Evolutionary conservation across 1,140 invertebrate genomes (phyloP).

Genomic region (Oryctes rhinoceros): DNA sequence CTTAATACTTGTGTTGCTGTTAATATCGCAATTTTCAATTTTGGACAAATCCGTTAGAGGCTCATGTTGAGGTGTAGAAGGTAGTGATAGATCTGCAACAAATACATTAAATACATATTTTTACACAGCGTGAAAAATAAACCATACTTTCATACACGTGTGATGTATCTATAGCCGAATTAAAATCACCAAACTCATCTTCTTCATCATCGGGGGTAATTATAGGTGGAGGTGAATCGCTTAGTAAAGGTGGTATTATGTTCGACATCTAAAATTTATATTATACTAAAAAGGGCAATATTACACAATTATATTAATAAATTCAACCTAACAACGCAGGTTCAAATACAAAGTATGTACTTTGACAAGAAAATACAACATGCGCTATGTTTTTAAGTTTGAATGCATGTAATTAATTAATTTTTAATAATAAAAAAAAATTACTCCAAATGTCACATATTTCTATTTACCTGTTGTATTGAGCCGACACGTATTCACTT

Average conservation of each 20-base stretch:
- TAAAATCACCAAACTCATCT: constrained; percentile 70
- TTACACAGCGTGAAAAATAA: neutral
- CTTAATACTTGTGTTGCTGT: constrained; percentile 45
- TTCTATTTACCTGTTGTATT: constrained; percentile 18
- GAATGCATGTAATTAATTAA: neutral
- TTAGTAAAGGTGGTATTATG: constrained; percentile 69
- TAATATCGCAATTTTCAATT: constrained; percentile 46
- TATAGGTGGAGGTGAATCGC: constrained; percentile 71
- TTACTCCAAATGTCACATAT: constrained; percentile 2
- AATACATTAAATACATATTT: neutral
- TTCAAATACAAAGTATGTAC: neutral
- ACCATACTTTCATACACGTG: constrained; percentile 57
- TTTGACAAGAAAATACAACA: neutral
- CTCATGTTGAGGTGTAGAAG: constrained; percentile 62
- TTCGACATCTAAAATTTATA: constrained; percentile 56
- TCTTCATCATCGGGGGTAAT: constrained; percentile 69
- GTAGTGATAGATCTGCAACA: constrained; percentile 62
- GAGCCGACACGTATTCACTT: constrained; percentile 26
- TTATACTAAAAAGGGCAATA: neutral
- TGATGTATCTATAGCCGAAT: constrained; percentile 61
- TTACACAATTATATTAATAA: neutral
- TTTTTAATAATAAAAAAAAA: neutral
- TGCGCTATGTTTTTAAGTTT: neutral
- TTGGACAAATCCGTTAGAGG: constrained; percentile 38
- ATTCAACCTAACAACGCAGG: neutral